Base-by-base conservation (phyloP, 2,113 vertebrate species). In the Sterrhoptilus dennistouni region DNA sequence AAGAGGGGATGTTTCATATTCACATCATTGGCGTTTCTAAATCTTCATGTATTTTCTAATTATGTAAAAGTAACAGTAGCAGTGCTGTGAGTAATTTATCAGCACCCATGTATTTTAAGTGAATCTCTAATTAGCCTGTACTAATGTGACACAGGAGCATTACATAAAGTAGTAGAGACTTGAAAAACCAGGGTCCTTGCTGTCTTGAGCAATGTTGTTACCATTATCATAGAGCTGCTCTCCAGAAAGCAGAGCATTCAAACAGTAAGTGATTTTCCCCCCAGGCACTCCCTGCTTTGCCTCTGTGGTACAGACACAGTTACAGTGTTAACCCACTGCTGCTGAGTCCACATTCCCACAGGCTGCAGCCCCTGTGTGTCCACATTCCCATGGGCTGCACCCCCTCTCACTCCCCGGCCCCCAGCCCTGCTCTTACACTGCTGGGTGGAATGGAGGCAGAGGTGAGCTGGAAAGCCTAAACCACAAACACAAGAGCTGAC, bases 161-260 rank as follows among this genome's bases (percentile, higher is more conserved):
- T 91, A 95, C 22, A 12, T 94, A 96, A 96, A 97, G 61, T 27
- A 57, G 53, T 61, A 93, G 69, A 88, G 87, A 77, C 79, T 90
- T 87, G 80, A 87, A 90, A 92, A 93, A n/a, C 31, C 61, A 76
- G 76, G 69, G 87, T 93, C 91, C 50, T 76, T 2, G 4, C 50
- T 94, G 89, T 95, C 96, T 96, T 89, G 69, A 92, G 91, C 81
- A 83, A 92, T 96, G 95, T 87, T 95, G 78, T 95, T 95, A 96
- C 40, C 89, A 78, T 95, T 71, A 93, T 54, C 68, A 77, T 6
- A 66, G 59, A 87, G 68, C 92, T 57, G 83, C 63, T 96, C 88
- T 97, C 88, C 57, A 60, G 60, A 95, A 96, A 93, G 80, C 56
- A 90, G 95, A 97, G 85, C 94, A 79, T 88, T 91, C 89, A 77